These are phyloP conservation scores for Yponomeuta sedellus DNA, from an alignment of 2,888 invertebrate species.

Conservation along the genomic window DNA sequence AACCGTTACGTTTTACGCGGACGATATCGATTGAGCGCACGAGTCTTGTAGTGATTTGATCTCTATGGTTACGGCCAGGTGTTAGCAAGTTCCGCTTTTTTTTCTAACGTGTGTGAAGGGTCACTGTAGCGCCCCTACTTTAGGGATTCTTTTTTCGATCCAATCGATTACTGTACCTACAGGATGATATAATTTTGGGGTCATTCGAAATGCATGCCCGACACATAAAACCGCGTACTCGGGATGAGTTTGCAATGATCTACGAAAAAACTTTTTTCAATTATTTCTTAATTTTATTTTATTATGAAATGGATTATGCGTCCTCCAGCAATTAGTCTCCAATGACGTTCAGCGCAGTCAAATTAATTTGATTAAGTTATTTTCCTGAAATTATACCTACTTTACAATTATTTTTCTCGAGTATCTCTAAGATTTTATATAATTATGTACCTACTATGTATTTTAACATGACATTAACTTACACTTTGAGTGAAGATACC, in stretches of 20 bases:
- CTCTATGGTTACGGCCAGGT: constrained; percentile 74
- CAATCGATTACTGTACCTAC: constrained; percentile 33
- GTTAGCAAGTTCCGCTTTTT: constrained; percentile 44
- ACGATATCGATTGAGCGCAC: constrained; percentile 34
- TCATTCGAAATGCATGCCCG: neutral
- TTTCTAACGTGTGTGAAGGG: constrained; percentile 40
- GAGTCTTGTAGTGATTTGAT: constrained; percentile 66
- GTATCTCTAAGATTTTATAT: too few relatives aligned
- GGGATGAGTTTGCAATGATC: too few relatives aligned
- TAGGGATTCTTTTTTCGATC: constrained; percentile 27
- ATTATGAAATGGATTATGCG: too few relatives aligned
- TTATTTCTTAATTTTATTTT: too few relatives aligned
- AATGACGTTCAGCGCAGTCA: too few relatives aligned
- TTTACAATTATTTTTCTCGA: neutral
- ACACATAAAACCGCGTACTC: too few relatives aligned
- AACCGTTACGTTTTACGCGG: constrained; percentile 56
- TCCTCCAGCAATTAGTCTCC: too few relatives aligned
- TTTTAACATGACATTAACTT: neutral
- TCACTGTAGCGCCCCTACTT: constrained; percentile 41
- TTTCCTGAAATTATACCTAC: too few relatives aligned
- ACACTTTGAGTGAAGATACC: too few relatives aligned
- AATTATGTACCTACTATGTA: neutral
- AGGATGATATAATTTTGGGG: constrained; percentile 32
- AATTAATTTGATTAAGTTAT: too few relatives aligned
- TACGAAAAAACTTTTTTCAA: too few relatives aligned